Conservation (phyloP, 2,113 vertebrate genomes). For the Limanda limanda region DNA sequence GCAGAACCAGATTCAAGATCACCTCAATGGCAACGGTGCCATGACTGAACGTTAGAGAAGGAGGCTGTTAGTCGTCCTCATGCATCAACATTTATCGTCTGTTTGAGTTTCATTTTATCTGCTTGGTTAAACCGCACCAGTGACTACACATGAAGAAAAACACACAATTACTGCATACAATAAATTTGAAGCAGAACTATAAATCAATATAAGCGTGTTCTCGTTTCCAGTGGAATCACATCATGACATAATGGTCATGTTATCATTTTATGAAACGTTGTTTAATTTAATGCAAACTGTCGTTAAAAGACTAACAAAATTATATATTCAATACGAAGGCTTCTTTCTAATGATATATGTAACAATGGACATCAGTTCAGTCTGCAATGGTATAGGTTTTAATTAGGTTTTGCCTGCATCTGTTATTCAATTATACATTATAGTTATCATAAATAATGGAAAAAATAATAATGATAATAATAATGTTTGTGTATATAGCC, state of each 20-base stretch:
- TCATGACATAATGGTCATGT: background rate
- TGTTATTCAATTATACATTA: background rate
- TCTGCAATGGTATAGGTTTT: background rate
- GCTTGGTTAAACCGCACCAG: conserved; percentile 6
- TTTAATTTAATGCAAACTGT: background rate
- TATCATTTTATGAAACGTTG: background rate
- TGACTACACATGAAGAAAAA: background rate
- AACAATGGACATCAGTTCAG: too few species aligned
- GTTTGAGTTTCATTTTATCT: conserved; percentile 39
- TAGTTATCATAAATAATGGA: background rate
- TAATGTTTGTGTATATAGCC: background rate
- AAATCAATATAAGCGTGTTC: background rate
- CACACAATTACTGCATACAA: background rate
- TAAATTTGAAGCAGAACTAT: background rate
- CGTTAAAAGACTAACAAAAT: background rate
- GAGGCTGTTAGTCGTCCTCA: conserved; percentile 54
- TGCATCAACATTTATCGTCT: conserved; percentile 45
- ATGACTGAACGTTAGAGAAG: conserved; percentile 50
- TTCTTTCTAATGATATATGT: background rate
- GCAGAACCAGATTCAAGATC: conserved; percentile 63
- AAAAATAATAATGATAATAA: background rate
- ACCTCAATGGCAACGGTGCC: conserved; percentile 37
- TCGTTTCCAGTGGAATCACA: background rate
- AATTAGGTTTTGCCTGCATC: background rate
- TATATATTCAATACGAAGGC: background rate